Conservation (phyloP, 2,888 invertebrate genomes). For the Microplitis deprimator region DNA sequence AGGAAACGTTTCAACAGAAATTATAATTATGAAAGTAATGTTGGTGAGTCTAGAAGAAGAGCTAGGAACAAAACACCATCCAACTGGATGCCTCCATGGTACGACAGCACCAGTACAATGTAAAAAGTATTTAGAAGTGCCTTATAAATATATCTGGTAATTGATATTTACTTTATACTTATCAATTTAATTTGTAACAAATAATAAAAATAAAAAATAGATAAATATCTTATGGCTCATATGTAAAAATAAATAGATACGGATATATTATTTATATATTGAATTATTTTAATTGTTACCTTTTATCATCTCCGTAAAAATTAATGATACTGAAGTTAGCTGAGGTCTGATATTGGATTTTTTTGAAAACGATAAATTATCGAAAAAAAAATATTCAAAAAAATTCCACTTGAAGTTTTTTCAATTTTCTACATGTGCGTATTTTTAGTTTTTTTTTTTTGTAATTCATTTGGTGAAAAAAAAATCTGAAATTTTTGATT, state of each 20-base stretch:
- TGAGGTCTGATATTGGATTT: too few species aligned
- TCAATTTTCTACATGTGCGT: too few species aligned
- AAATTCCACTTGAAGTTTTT: too few species aligned
- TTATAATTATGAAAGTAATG: slow-evolving; percentile 61
- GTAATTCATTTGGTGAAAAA: too few species aligned
- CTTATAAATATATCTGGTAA: neutral
- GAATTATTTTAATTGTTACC: too few species aligned
- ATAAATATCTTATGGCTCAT: neutral
- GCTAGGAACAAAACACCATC: slow-evolving; percentile 65
- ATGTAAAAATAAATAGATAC: neutral
- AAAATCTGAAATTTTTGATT: too few species aligned
- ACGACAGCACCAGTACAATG: slow-evolving; percentile 64
- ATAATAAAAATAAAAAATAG: slow-evolving; percentile 3
- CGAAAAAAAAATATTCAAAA: too few species aligned
- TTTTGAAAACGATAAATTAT: too few species aligned
- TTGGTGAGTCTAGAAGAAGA: slow-evolving; percentile 56
- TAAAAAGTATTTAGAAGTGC: slow-evolving; percentile 35
- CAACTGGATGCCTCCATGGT: slow-evolving; percentile 73
- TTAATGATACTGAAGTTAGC: too few species aligned
- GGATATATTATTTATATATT: neutral
- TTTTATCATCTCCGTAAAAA: too few species aligned
- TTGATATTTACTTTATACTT: neutral
- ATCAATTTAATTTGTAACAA: neutral
- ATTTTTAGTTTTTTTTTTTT: too few species aligned
- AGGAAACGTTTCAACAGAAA: slow-evolving; percentile 59